A percentile compares a stretch with the other conserved stretches of the same genome.
Conservation (phyloP, 2,113 vertebrate genomes). For the Cyanoderma ruficeps region DNA sequence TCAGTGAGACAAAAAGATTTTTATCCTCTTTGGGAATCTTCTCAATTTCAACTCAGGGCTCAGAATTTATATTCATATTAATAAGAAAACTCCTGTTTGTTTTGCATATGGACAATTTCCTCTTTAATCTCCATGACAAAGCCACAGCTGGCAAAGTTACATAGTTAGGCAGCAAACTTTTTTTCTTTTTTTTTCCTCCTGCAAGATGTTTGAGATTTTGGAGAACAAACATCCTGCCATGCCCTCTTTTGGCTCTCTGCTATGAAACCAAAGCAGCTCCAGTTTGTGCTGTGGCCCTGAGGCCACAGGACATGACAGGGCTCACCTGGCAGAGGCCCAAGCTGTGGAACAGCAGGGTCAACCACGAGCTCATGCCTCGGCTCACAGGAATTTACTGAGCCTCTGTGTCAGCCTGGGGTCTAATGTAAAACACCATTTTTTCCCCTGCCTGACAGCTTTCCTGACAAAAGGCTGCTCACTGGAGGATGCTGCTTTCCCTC, state of each 20-base stretch:
- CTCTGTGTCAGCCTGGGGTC: neutral
- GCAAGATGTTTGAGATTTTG: neutral
- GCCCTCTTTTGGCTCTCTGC: rapidly evolving
- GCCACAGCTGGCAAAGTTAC: neutral
- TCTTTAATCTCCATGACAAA: neutral
- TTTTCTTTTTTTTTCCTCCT: neutral
- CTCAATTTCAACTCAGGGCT: neutral
- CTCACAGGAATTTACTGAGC: neutral
- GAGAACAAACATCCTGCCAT: neutral
- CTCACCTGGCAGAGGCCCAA: neutral
- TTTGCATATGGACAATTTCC: neutral
- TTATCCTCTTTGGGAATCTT: neutral
- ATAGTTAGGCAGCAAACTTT: neutral
- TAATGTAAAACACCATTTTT: rapidly evolving
- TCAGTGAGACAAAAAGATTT: neutral
- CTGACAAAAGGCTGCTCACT: neutral
- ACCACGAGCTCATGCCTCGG: rapidly evolving
- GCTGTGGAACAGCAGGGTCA: neutral
- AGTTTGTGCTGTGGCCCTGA: neutral
- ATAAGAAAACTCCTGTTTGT: neutral
- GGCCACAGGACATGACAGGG: neutral
- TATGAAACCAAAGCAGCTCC: neutral
- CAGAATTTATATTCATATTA: neutral
- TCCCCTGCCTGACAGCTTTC: neutral
- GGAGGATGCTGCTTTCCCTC: neutral